Conservation (phyloP, 2,797 vertebrate species). For the Threskiornis aethiopicus region DNA sequence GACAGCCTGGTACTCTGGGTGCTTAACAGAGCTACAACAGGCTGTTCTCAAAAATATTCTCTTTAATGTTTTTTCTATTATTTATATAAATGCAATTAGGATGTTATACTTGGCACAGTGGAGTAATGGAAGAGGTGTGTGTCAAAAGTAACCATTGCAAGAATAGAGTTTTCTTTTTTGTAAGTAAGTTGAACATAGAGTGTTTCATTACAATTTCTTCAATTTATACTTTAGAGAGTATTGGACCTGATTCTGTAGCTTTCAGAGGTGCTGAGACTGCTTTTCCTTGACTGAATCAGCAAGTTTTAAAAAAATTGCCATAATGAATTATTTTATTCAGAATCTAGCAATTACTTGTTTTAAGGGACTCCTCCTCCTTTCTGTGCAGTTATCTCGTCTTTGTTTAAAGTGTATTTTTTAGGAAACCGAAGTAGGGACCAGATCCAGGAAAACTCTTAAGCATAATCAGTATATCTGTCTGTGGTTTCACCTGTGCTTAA, state of each 20-base stretch:
- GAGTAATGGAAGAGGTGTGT: neutral
- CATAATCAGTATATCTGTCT: neutral
- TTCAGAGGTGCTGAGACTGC: neutral
- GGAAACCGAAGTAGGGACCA: neutral
- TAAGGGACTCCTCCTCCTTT: neutral
- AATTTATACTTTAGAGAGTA: neutral
- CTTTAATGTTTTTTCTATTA: neutral
- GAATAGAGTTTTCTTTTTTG: neutral
- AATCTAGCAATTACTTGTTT: neutral
- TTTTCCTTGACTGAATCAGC: neutral
- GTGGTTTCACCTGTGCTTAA: neutral
- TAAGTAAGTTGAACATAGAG: neutral
- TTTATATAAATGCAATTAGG: neutral
- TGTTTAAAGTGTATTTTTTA: neutral
- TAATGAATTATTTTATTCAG: neutral
- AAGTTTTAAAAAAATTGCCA: neutral
- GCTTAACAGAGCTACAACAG: neutral
- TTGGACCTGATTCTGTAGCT: neutral
- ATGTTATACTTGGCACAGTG: neutral
- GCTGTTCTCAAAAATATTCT: neutral
- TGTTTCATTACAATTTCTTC: neutral
- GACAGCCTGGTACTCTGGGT: neutral
- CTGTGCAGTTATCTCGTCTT: neutral
- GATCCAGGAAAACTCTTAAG: neutral
- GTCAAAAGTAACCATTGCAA: neutral